A percentile compares a stretch with the other conserved stretches of the same genome.
Conservation (phyloP, 1,140 invertebrate species). For the Wiebesia pumilae region DNA sequence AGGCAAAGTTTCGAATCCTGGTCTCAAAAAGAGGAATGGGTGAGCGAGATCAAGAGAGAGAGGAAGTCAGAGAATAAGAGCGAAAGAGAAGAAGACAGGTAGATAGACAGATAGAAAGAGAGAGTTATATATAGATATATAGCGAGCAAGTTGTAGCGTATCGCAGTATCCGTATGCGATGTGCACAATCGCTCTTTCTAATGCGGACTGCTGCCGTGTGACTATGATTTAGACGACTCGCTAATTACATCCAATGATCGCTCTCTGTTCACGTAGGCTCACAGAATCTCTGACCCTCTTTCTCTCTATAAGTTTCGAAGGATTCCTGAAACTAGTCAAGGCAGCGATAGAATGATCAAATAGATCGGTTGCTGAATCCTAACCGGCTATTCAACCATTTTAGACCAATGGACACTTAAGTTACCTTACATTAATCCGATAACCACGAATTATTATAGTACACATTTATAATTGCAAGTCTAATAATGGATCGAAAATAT, state of each 20-base stretch:
- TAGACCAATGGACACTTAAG: not conserved
- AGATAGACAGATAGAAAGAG: not conserved
- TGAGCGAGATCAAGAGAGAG: not conserved
- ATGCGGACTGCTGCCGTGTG: conserved; percentile 55
- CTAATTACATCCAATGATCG: conserved; percentile 68
- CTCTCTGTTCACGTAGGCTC: conserved; percentile 63
- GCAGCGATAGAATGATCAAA: not conserved
- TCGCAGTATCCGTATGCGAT: conserved; percentile 64
- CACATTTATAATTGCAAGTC: conserved; percentile 30
- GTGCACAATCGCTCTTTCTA: conserved; percentile 56
- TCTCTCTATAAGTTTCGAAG: not conserved
- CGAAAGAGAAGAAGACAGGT: conserved; percentile 6
- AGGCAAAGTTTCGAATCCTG: conserved; percentile 52
- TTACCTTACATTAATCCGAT: not conserved
- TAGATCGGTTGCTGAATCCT: not conserved
- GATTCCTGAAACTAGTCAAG: not conserved
- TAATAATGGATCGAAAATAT: not conserved
- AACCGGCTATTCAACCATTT: not conserved
- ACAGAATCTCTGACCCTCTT: not conserved
- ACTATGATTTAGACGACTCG: conserved; percentile 66
- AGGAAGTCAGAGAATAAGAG: conserved; percentile 5
- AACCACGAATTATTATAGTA: not conserved
- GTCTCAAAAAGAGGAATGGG: not conserved
- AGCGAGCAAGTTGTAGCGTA: conserved; percentile 44
- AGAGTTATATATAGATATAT: not conserved